Evolutionary conservation across 2,113 vertebrate genomes (phyloP).

Genomic region (Nyctereutes procyonoides): DNA sequence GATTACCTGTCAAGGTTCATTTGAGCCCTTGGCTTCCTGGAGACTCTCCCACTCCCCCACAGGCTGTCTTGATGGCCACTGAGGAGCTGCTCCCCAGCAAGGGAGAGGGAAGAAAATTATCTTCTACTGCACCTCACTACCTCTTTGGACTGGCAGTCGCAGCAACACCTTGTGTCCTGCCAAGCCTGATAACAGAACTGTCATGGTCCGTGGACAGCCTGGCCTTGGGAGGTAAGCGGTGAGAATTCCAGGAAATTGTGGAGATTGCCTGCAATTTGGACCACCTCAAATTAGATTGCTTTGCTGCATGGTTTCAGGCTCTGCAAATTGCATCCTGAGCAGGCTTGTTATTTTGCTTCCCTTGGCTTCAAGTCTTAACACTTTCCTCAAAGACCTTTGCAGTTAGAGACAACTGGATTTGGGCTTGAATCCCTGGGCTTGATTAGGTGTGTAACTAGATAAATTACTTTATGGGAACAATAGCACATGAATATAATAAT

Average conservation of each 20-base stretch:
- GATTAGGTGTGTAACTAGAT: not conserved
- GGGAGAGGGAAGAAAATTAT: slow-evolving; percentile 26
- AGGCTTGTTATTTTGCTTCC: not conserved
- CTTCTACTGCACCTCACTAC: not conserved
- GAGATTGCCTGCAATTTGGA: slow-evolving; percentile 51
- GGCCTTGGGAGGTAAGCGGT: slow-evolving; percentile 1
- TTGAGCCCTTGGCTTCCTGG: not conserved
- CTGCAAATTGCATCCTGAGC: slow-evolving; percentile 6
- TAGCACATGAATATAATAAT: not conserved
- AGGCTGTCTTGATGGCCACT: not conserved
- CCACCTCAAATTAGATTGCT: slow-evolving; percentile 61
- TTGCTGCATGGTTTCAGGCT: slow-evolving; percentile 47
- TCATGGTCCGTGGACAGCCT: not conserved
- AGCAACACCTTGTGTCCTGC: slow-evolving; percentile 42
- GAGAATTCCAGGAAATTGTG: slow-evolving; percentile 58
- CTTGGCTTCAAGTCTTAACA: not conserved
- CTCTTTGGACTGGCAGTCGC: slow-evolving; percentile 10
- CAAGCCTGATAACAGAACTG: slow-evolving; percentile 68
- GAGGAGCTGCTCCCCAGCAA: not conserved
- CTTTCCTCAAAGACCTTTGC: not conserved
- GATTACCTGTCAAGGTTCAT: slow-evolving; percentile 48
- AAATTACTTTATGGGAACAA: not conserved
- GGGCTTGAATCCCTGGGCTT: not conserved
- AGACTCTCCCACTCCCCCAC: too few relatives aligned
- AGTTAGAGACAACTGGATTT: not conserved